Conservation (phyloP, 1,140 invertebrate species). For the Theocolax elegans region DNA sequence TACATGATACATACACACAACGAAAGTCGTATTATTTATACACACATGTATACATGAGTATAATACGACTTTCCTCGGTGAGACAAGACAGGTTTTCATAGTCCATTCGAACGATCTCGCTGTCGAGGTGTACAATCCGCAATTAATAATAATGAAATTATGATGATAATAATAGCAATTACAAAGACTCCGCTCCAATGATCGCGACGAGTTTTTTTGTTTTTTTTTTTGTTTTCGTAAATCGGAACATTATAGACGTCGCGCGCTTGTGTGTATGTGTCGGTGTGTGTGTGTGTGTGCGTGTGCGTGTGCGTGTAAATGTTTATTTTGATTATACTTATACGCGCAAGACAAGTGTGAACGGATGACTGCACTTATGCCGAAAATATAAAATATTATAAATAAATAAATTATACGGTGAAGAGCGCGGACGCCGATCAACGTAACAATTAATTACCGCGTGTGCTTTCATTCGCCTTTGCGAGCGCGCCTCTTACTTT, state of each 20-base stretch:
- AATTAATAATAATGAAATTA: not conserved
- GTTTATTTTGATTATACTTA: not conserved
- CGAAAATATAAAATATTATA: slow-evolving; percentile 41
- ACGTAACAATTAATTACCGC: no score
- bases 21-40: no score
- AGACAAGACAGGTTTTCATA: no score
- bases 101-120: slow-evolving; percentile 31
- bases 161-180: no score
- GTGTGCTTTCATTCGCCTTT: no score
- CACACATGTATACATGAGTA: no score
- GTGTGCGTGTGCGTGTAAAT: not conserved
- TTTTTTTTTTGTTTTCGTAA: slow-evolving; percentile 25
- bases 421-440: slow-evolving; percentile 35
- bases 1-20: no score
- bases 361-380: slow-evolving; percentile 18
- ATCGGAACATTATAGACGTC: not conserved
- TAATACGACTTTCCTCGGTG: slow-evolving; percentile 40
- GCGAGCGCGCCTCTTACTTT: no score
- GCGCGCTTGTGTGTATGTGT: not conserved
- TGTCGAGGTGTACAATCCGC: slow-evolving; percentile 34
- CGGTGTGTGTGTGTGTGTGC: not conserved
- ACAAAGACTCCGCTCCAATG: slow-evolving; percentile 34
- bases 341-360: not conserved
- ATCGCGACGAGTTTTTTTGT: slow-evolving; percentile 22
- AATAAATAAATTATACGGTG: slow-evolving; percentile 39